Evolutionary conservation across 2,888 invertebrate genomes (phyloP).

Genomic region (Zaprionus obscuricornis): DNA sequence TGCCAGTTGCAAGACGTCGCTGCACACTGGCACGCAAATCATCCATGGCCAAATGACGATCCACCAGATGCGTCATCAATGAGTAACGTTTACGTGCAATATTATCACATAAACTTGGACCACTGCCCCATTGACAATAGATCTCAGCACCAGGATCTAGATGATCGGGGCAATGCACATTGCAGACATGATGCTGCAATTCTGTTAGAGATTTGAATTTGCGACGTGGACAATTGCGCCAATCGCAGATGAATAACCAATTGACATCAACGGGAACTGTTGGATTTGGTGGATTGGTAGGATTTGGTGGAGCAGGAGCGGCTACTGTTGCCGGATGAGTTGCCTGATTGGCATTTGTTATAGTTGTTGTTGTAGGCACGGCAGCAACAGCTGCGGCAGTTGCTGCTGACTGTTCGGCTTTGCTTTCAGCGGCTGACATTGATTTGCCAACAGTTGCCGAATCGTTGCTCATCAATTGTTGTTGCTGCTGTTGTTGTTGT

Average conservation of each 20-base stretch:
- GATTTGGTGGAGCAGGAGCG: slow-evolving; percentile 1
- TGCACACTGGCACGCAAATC: slow-evolving; percentile 79
- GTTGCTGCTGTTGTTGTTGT: no score
- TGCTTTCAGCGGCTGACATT: slow-evolving; percentile 15
- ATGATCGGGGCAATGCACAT: slow-evolving; percentile 90
- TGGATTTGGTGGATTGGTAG: not conserved
- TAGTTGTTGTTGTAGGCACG: not conserved
- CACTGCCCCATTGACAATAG: slow-evolving; percentile 92
- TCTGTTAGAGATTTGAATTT: slow-evolving; percentile 90
- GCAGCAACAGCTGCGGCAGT: slow-evolving; percentile 30
- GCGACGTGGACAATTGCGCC: slow-evolving; percentile 94
- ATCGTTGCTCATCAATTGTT: no score
- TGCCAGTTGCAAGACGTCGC: slow-evolving; percentile 79
- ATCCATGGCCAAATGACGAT: slow-evolving; percentile 95
- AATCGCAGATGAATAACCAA: slow-evolving; percentile 92
- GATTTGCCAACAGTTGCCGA: no score
- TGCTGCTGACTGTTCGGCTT: slow-evolving; percentile 17
- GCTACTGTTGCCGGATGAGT: slow-evolving; percentile 3
- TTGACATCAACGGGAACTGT: slow-evolving; percentile 78
- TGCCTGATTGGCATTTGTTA: no score
- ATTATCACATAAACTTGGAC: slow-evolving; percentile 90
- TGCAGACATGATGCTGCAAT: slow-evolving; percentile 94
- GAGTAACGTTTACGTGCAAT: slow-evolving; percentile 96
- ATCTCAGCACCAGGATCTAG: slow-evolving; percentile 88
- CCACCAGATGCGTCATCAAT: slow-evolving; percentile 97